Base-by-base conservation (phyloP, 1,140 invertebrate species). In the Brachionus manjavacas region DNA sequence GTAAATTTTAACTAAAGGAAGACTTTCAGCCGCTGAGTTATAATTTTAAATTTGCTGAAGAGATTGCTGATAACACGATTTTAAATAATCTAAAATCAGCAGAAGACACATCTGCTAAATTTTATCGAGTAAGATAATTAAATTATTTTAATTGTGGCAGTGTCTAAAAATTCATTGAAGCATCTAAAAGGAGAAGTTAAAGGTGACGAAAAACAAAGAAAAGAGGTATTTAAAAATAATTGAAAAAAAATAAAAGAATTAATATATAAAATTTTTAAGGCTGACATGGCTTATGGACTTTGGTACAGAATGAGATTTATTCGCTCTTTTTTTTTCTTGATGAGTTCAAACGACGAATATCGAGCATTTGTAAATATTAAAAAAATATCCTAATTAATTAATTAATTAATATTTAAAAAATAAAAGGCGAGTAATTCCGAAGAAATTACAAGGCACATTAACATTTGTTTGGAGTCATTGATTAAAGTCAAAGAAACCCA, bases 11-110 rank as follows among this genome's bases (percentile, higher is more conserved):
- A 68, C 11, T 6, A 35, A 68, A 97, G 89, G 96, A 98, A 91
- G 96, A 98, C 89, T 98, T 98, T 89, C 95, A 98, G 89, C 93
- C 94, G 35, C 86, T 89, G 88, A 93, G 94, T 16, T 97, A 97
- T 90, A 95, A 95, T n/a, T 96, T 96, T 89, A 92, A 94, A 87
- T 91, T 97, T 86, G 93, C 93, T 25, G 91, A 92, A 49, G 94
- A 96, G 87, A 92, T 97, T 9, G 93, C 93, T 20, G 95, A 96
- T 87, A 91, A 93, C 52, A 93, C 94, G 86, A 94, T 94, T 72
- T 92, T 93, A 79, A 92, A 93, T 0, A 94, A 95, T 92, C 90
- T 98, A 60, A 92, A 94, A 87, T 95, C 97, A 89, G 94, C 96
- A 25, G 96, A 98, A 88, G 96, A 97, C 86, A 95, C 35, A 12